A percentile compares a stretch with the other conserved stretches of the same genome.
phyloP scores from a whole-genome alignment of 2,888 invertebrate species.

The Volucella inflata region DNA sequence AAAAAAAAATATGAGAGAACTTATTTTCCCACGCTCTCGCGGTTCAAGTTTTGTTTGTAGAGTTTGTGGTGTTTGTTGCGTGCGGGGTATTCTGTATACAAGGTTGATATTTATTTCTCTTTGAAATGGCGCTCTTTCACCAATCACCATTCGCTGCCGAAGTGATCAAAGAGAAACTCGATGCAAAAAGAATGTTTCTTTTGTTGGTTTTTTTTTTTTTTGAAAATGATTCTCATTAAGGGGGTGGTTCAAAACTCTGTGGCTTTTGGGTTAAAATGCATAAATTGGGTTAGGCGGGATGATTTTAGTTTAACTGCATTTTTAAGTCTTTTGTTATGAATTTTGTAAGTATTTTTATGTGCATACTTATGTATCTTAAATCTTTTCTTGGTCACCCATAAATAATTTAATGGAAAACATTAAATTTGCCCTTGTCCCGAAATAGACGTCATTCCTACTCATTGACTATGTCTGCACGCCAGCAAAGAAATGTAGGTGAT shows the following conservation, averaged over 20 bases:
- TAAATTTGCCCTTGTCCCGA: constrained; percentile 10
- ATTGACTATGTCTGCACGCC: background rate
- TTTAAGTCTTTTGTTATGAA: background rate
- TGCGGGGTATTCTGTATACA: constrained; percentile 9
- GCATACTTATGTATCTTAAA: background rate
- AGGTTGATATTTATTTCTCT: constrained; percentile 41
- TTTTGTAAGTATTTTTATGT: background rate
- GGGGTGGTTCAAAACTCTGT: background rate
- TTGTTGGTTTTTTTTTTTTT: constrained; percentile 13
- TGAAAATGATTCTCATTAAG: background rate
- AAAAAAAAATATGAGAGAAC: constrained; percentile 48
- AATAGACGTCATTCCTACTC: background rate
- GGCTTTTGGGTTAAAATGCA: constrained; percentile 27
- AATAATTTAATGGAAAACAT: constrained; percentile 2
- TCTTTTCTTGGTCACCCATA: background rate
- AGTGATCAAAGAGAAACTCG: constrained; percentile 22
- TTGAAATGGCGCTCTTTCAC: constrained; percentile 4
- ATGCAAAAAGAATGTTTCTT: constrained; percentile 27
- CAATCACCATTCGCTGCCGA: background rate
- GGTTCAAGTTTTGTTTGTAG: background rate
- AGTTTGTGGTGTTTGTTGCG: background rate
- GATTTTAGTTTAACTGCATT: background rate
- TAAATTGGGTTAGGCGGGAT: constrained; percentile 48
- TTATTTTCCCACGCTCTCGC: constrained; percentile 67
- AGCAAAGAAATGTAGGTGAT: too few species aligned